Evolutionary conservation across 2,888 invertebrate species (phyloP), one percentile per base, ranked within the genome.

Genomic region (Idaea aversata): DNA sequence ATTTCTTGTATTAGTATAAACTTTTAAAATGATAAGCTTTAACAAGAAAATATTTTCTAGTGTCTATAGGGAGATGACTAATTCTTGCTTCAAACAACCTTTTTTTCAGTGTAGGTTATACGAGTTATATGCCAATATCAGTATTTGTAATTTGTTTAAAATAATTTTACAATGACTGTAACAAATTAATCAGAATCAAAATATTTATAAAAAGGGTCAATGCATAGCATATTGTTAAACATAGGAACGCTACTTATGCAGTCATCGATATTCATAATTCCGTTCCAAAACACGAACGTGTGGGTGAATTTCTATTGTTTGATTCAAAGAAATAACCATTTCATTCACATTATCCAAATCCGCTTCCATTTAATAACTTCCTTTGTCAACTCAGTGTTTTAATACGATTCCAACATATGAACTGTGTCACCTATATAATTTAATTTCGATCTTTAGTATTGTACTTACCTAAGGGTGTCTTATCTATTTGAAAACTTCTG

Each of bases 221-320:
- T 47, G 47, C 2, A 47, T 47, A 47, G 13, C 47, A 4, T 47
- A 47, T 47, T 47, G 47, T 47, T 61, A n/a, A 34, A 34, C n/a
- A 59, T 47, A 47, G 38, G 38, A 38, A 7, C 47, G 47, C 7
- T 47, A 13, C 10, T 36, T 47, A 47, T 47, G 13, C 47, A 47
- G 47, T 61, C 60, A 78, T 75, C 70, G 61, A 77, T 76, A 74
- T 73, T 68, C 68, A 69, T 72, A 67, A 62, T 66, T 61, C 72
- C 63, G 73, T 73, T 73, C 70, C 67, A 70, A 25, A 25, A 25
- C 25, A 25, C 1, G 64, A 63, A 38, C 34, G 35, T 59, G 34
- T 61, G 57, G 64, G 63, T 61, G 57, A 63, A 66, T 59, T 47
- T 62, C 66, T 67, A 64, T 67, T 64, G 66, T 69, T 61, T 69